Percentiles rank a stretch among this genome's conserved stretches.
Evolutionary conservation across 1,140 invertebrate genomes (phyloP).

Genomic region (Eueides isabella): DNA sequence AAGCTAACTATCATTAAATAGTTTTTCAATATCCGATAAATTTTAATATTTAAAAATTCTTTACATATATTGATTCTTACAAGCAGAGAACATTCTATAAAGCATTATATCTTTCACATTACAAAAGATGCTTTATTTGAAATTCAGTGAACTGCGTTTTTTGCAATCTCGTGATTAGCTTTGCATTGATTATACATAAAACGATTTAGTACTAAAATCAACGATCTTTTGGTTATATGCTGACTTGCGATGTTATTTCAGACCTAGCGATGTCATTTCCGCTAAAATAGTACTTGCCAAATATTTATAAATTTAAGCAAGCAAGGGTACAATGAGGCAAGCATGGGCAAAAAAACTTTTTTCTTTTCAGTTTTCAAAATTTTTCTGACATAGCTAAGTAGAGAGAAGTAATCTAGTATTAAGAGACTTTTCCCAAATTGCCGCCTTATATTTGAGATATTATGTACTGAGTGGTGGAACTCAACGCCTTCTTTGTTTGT

Average conservation of each 20-base stretch:
- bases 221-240: not conserved
- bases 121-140: not conserved
- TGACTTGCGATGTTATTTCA: not conserved
- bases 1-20: too few relatives aligned
- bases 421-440: too few relatives aligned
- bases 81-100: not conserved
- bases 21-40: not conserved
- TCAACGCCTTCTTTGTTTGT: too few relatives aligned
- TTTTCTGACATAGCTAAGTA: too few relatives aligned
- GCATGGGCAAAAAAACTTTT: too few relatives aligned
- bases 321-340: too few relatives aligned
- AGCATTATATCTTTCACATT: not conserved
- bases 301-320: too few relatives aligned
- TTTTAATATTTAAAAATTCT: not conserved
- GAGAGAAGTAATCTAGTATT: too few relatives aligned
- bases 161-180: not conserved
- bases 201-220: not conserved
- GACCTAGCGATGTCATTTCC: not conserved
- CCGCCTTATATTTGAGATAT: too few relatives aligned
- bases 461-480: too few relatives aligned
- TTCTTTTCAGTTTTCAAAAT: too few relatives aligned
- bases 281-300: too few relatives aligned
- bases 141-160: conserved; percentile 8
- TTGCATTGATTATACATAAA: conserved; percentile 5
- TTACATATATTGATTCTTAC: not conserved